These are phyloP conservation scores for Illadopsis cleaveri DNA, from an alignment of 2,113 vertebrate genomes.

Conservation along the genomic window DNA sequence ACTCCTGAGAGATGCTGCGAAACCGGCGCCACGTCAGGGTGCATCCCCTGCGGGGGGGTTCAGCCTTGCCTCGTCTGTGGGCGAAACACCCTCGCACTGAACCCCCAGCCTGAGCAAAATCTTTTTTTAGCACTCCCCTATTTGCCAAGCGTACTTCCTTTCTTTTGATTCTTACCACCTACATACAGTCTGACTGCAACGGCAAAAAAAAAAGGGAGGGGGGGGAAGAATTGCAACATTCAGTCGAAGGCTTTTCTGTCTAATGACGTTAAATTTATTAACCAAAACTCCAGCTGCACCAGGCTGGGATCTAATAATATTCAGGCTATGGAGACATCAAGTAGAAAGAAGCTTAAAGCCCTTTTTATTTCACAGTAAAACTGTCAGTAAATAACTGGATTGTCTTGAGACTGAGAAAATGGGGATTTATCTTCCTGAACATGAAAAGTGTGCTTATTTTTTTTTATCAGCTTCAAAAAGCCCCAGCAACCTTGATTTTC, in stretches of 20 bases:
- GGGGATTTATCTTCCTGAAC: conserved; percentile 64
- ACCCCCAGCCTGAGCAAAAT: background rate
- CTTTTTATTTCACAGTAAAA: conserved; percentile 68
- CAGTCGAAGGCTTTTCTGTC: conserved; percentile 51
- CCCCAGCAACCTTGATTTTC: conserved; percentile 64
- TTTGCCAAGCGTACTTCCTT: conserved; percentile 66
- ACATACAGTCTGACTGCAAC: conserved; percentile 65
- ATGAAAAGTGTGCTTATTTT: conserved; percentile 63
- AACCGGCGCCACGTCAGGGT: rapidly evolving
- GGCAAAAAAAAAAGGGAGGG: background rate
- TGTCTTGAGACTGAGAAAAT: conserved; percentile 68
- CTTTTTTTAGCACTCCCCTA: conserved; percentile 56
- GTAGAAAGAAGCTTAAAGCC: conserved; percentile 70
- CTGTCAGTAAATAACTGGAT: conserved; percentile 71
- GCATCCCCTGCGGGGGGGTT: background rate
- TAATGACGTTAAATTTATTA: conserved; percentile 69
- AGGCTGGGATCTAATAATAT: conserved; percentile 69
- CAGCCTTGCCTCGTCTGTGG: background rate
- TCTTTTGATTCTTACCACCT: conserved; percentile 71
- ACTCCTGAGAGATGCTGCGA: background rate
- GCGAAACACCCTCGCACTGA: background rate
- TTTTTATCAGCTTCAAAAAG: conserved; percentile 67
- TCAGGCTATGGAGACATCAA: conserved; percentile 66
- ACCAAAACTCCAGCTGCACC: conserved; percentile 63
- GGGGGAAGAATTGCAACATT: conserved; percentile 30